A percentile compares a stretch with the other conserved stretches of the same genome.
These are phyloP conservation scores for Pristionchus entomophagus DNA, from an alignment of 2,888 invertebrate genomes.

Conservation along the genomic window DNA sequence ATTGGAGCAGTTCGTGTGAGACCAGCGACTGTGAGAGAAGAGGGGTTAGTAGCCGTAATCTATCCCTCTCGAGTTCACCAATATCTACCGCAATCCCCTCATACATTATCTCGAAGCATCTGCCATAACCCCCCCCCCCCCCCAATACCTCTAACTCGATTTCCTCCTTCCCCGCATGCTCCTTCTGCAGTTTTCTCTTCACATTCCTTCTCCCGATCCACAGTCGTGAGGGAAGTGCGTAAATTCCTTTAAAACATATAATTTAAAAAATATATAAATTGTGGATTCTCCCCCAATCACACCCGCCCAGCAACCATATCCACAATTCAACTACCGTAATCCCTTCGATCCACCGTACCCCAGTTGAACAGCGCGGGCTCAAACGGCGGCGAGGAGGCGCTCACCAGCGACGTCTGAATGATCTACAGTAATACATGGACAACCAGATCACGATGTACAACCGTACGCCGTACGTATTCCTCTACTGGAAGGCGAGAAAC, in stretches of 20 bases:
- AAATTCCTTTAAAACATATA: background rate
- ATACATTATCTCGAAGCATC: background rate
- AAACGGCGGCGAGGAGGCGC: background rate
- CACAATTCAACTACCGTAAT: too few species aligned
- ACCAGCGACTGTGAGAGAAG: constrained; percentile 10
- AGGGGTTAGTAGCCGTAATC: background rate
- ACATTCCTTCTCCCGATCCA: constrained; percentile 52
- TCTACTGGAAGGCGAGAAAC: background rate
- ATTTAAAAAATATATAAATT: background rate
- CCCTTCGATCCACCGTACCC: too few species aligned
- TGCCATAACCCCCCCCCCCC: background rate
- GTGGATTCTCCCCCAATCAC: too few species aligned
- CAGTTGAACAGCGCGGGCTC: constrained; percentile 22
- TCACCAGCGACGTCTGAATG: constrained; percentile 2
- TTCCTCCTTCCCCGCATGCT: background rate
- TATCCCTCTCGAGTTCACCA: background rate
- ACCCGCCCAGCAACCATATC: too few species aligned
- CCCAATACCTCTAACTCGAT: constrained; percentile 14
- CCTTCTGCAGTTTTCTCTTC: constrained; percentile 38
- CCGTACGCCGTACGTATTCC: too few species aligned
- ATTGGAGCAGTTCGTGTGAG: constrained; percentile 31
- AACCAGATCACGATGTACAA: too few species aligned
- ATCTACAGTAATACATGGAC: background rate
- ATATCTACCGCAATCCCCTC: background rate
- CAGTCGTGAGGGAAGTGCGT: constrained; percentile 8